Base-by-base conservation (phyloP, 2,113 vertebrate genomes). In the Tor tambroides region DNA sequence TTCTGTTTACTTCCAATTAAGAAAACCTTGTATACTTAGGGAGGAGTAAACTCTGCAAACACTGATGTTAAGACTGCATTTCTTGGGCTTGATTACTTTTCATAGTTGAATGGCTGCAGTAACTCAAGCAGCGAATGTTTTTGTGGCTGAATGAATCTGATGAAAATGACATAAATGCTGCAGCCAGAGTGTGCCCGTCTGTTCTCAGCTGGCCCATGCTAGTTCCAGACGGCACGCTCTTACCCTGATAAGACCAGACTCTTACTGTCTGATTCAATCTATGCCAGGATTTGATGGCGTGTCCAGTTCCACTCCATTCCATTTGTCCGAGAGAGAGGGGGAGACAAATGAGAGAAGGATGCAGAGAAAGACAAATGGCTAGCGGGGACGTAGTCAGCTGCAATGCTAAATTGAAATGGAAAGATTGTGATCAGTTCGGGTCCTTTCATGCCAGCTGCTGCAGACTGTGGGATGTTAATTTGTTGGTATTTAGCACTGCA, bases 361-460 rank as follows among this genome's bases (percentile, higher is more conserved):
- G 54, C 61, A 85, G 67, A 41, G 46, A 61, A 46, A 89, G 88
- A 91, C 89, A 89, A 92, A 88, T 87, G 87, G 69, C 69, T 49
- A 12, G 85, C 21, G 43, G 89, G 2, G 63, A 85, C 77, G 86
- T 80, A 21, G 51, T 26, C 87, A 30, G 32, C 56, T 83, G 80
- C 59, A 61, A 80, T 83, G 32, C 82, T 84, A 90, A 91, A 91
- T 89, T 91, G 89, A 92, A 87, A 88, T 59, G 51, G 32, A 11
- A 84, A 71, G 88, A 89, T 92, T 89, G 81, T 87, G 77, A 46
- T 90, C 86, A 49, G 76, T 82, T 38, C 7, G 35, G 43, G 32
- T 85, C 61, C 85, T 87, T 75, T 83, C 56, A 69, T 75, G 35
- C 12, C 75, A 72, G 61, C 87, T 81, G 79, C 79, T 30, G 12